phyloP scores from a whole-genome alignment of 2,888 invertebrate genomes.

The Andrena camellia region DNA sequence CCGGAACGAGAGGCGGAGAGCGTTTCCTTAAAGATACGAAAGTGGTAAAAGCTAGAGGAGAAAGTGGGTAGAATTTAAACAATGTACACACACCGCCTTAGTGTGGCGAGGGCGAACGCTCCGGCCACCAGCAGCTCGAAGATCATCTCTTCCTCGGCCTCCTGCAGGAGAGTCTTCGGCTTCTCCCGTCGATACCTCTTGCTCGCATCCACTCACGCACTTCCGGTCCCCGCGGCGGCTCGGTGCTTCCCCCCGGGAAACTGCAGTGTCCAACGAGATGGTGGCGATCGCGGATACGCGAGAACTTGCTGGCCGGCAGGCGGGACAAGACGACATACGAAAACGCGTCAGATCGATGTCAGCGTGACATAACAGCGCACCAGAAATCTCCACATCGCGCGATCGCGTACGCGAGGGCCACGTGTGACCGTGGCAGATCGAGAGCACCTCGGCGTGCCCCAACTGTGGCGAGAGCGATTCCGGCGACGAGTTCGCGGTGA shows the following conservation, averaged over 20 bases:
- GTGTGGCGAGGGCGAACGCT: conserved; percentile 84
- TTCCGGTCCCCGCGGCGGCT: conserved; percentile 65
- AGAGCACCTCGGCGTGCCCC: not conserved
- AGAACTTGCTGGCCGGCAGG: not conserved
- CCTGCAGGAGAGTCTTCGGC: conserved; percentile 78
- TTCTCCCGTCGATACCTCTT: conserved; percentile 74
- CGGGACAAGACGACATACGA: not conserved
- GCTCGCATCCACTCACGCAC: conserved; percentile 78
- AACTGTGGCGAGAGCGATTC: conserved; percentile 20
- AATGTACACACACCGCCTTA: conserved; percentile 85
- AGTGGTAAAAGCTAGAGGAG: conserved; percentile 46
- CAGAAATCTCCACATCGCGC: conserved; percentile 69
- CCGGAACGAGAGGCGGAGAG: not conserved
- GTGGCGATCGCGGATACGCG: conserved; percentile 14
- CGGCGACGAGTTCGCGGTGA: conserved; percentile 22
- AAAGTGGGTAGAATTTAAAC: conserved; percentile 79
- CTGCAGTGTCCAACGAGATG: conserved; percentile 7
- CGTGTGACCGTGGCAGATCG: conserved; percentile 13
- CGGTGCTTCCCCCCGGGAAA: conserved; percentile 4
- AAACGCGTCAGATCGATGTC: conserved; percentile 68
- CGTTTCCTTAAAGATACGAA: conserved; percentile 16
- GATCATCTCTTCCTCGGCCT: conserved; percentile 84
- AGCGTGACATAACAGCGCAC: conserved; percentile 72
- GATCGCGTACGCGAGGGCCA: conserved; percentile 13
- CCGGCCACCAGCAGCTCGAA: conserved; percentile 84